Conservation (phyloP, 2,888 invertebrate genomes). For the Eupithecia vulgata region DNA sequence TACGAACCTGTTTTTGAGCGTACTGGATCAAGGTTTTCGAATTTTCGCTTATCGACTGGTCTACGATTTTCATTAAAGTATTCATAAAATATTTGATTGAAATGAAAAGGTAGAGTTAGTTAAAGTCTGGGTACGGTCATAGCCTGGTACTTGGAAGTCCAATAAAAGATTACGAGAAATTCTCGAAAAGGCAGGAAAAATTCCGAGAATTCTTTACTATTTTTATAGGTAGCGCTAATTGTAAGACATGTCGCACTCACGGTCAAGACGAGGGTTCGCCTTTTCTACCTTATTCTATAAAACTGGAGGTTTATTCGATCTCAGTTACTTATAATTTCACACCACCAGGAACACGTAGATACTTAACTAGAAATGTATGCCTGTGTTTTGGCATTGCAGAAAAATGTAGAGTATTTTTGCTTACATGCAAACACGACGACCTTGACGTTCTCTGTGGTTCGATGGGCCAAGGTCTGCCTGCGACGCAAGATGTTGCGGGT, state of each 20-base stretch:
- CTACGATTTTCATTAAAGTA: not conserved
- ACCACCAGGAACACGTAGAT: constrained; percentile 20
- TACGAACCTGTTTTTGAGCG: not conserved
- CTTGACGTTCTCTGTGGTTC: no score
- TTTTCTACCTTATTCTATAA: constrained; percentile 31
- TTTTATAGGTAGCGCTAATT: constrained; percentile 22
- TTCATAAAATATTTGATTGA: not conserved
- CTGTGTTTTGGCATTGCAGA: not conserved
- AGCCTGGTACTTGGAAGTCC: not conserved
- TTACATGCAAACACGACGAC: not conserved
- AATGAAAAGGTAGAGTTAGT: not conserved
- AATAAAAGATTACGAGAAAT: constrained; percentile 5
- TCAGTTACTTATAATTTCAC: constrained; percentile 18
- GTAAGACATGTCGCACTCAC: constrained; percentile 23
- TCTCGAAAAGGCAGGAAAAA: not conserved
- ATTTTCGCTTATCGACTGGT: not conserved
- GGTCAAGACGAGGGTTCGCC: constrained; percentile 31
- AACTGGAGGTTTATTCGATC: constrained; percentile 30
- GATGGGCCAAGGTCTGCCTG: no score
- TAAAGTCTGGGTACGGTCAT: not conserved
- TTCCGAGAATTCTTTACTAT: not conserved
- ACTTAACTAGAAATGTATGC: not conserved
- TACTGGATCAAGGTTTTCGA: not conserved
- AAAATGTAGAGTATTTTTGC: not conserved
- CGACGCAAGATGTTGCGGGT: no score